Percentiles rank a stretch among this genome's conserved stretches.
phyloP scores from a whole-genome alignment of 2,113 vertebrate genomes.

The Alligator mississippiensis region DNA sequence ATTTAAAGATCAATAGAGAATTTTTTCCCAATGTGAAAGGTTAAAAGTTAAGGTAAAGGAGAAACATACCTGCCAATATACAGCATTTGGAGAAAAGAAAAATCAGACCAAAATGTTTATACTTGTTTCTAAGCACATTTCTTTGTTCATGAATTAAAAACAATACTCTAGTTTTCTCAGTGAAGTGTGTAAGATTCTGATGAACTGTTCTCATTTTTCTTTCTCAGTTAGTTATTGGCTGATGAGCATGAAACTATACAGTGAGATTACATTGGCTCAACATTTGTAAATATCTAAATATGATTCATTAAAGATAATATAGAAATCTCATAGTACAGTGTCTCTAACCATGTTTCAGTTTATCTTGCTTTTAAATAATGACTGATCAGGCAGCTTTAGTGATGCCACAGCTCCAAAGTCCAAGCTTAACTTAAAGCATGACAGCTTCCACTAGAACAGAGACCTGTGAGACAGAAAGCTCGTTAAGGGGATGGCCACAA shows the following conservation, averaged over 20 bases:
- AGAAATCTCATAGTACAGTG: neutral
- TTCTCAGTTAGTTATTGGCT: constrained; percentile 13
- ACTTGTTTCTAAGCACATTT: constrained; percentile 16
- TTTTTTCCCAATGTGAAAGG: constrained; percentile 19
- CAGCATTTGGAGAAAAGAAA: constrained; percentile 12
- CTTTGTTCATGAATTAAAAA: constrained; percentile 44
- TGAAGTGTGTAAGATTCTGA: constrained; percentile 5
- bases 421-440: neutral
- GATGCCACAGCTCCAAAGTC: neutral
- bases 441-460: neutral
- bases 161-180: constrained; percentile 11
- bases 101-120: constrained; percentile 25
- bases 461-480: neutral
- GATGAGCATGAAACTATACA: constrained; percentile 5
- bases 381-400: neutral
- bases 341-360: neutral
- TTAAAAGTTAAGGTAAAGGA: constrained; percentile 32
- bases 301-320: neutral
- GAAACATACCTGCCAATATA: constrained; percentile 30
- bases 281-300: constrained; percentile 16
- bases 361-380: neutral
- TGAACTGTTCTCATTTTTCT: constrained; percentile 46
- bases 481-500: neutral
- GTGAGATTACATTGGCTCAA: neutral
- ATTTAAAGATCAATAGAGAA: constrained; percentile 59